A percentile compares a stretch with the other conserved stretches of the same genome.
Conservation (phyloP, 2,113 vertebrate genomes). For the Machaerirhynchus nigripectus region DNA sequence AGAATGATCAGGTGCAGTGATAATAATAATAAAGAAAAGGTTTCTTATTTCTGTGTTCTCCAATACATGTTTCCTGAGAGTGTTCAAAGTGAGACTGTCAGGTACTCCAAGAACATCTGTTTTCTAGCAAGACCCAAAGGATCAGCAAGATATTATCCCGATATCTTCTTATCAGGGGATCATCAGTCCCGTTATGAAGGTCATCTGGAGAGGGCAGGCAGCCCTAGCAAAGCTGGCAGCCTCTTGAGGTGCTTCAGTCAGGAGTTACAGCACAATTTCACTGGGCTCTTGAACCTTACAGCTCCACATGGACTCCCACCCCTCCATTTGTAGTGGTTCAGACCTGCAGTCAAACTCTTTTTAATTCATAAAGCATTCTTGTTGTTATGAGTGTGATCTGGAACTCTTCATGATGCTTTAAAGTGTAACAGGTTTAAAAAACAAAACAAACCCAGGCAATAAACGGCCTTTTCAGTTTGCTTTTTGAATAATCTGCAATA, state of each 20-base stretch:
- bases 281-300: neutral
- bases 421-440: slow-evolving; percentile 1
- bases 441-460: neutral
- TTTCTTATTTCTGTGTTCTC: neutral
- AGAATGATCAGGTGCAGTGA: slow-evolving; percentile 1
- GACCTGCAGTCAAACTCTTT: neutral
- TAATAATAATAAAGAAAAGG: neutral
- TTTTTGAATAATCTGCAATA: slow-evolving; percentile 20
- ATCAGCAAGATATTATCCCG: neutral
- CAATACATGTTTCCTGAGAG: slow-evolving; percentile 6
- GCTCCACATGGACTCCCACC: neutral
- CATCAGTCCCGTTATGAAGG: neutral
- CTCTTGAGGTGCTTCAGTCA: neutral
- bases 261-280: neutral
- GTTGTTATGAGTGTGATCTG: neutral
- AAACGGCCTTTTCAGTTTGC: neutral
- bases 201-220: neutral
- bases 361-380: neutral
- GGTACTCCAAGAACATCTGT: slow-evolving; percentile 24
- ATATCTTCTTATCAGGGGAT: neutral
- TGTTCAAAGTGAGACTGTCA: neutral
- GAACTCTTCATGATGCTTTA: neutral
- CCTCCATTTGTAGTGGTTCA: neutral
- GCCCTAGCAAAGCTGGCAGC: neutral
- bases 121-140: slow-evolving; percentile 9